Percentiles rank a stretch among this genome's conserved stretches.
phyloP scores from a whole-genome alignment of 2,888 invertebrate species.

The Agrotis clavis region DNA sequence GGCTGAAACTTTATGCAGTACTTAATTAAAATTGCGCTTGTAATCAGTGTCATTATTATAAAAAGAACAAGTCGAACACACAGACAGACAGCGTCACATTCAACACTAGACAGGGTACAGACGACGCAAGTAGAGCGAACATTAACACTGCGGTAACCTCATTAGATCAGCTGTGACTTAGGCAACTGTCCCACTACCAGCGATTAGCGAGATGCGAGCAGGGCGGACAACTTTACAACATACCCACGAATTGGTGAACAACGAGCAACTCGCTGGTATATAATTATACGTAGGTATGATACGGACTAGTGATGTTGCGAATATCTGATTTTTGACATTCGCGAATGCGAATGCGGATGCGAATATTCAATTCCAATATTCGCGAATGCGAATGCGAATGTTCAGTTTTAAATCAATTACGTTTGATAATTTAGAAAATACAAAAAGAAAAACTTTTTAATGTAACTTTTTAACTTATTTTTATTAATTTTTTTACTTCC shows the following conservation, averaged over 20 bases:
- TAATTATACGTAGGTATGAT: no score
- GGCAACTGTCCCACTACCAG: rapidly evolving
- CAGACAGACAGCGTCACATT: conserved; percentile 8
- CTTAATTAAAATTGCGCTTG: neutral
- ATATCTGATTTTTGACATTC: no score
- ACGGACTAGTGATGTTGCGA: no score
- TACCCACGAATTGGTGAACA: neutral
- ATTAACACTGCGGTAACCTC: conserved; percentile 37
- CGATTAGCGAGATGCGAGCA: neutral
- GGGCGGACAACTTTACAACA: no score
- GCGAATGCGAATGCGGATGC: no score
- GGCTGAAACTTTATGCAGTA: neutral
- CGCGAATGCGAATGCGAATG: no score
- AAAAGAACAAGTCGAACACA: conserved; percentile 1
- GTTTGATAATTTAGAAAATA: no score
- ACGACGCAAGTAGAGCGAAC: conserved; percentile 34
- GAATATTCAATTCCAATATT: no score
- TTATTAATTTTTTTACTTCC: no score
- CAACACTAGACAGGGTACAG: conserved; percentile 21
- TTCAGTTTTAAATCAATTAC: no score
- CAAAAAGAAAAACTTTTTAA: no score
- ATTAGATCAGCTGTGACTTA: conserved; percentile 40
- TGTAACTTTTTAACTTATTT: no score
- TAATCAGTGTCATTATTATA: neutral
- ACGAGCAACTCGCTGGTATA: neutral